Conservation (phyloP, 2,888 invertebrate species). For the Aradus depressus region DNA sequence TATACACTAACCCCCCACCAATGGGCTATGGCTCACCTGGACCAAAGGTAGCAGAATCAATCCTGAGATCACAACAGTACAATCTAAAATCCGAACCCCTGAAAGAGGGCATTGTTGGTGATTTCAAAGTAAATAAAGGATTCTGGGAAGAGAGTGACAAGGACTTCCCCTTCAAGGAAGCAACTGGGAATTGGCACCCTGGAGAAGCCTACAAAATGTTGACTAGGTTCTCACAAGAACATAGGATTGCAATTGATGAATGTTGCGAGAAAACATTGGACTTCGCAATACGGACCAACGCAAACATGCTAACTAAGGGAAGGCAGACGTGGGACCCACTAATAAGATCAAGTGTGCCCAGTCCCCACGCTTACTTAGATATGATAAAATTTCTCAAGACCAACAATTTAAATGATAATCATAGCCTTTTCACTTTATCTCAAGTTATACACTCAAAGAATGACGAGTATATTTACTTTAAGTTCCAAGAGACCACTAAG, state of each 20-base stretch:
- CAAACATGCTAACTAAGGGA: slow-evolving; percentile 29
- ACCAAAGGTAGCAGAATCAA: slow-evolving; percentile 32
- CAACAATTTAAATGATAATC: too few relatives aligned
- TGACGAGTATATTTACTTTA: too few relatives aligned
- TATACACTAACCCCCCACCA: slow-evolving; percentile 31
- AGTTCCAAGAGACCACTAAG: too few relatives aligned
- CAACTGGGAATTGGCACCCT: slow-evolving; percentile 30
- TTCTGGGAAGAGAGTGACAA: background rate
- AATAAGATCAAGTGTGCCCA: slow-evolving; percentile 24
- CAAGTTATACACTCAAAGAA: too few relatives aligned
- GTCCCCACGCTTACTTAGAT: slow-evolving; percentile 28
- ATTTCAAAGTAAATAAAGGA: background rate
- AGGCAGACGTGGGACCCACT: slow-evolving; percentile 29
- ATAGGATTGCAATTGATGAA: slow-evolving; percentile 16
- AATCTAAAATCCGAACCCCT: slow-evolving; percentile 25
- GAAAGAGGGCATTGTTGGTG: background rate
- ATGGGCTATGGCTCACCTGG: slow-evolving; percentile 32
- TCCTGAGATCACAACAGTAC: slow-evolving; percentile 27
- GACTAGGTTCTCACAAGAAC: slow-evolving; percentile 19
- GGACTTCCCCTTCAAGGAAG: slow-evolving; percentile 25
- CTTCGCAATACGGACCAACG: slow-evolving; percentile 19
- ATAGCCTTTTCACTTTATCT: too few relatives aligned
- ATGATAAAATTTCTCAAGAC: slow-evolving; percentile 26
- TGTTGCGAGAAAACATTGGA: slow-evolving; percentile 14
- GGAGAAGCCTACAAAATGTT: slow-evolving; percentile 27